These are phyloP conservation scores for Oscheius sp. DNA, from an alignment of 1,140 invertebrate genomes.

Conservation along the genomic window DNA sequence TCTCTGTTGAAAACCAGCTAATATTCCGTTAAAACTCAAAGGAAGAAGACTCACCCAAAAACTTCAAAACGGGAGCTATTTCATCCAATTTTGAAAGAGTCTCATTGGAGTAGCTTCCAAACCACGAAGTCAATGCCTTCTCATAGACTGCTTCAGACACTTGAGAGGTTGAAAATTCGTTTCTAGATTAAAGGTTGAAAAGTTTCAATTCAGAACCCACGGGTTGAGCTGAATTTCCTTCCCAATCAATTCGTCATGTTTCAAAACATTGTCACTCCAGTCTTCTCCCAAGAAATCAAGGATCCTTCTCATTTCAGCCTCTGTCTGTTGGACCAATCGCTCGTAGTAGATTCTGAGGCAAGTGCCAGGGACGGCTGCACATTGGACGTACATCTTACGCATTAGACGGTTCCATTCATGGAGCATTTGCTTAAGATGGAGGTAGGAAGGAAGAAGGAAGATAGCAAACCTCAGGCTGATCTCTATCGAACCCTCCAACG, in stretches of 20 bases:
- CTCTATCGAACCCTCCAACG: conserved; percentile 15
- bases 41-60: background rate
- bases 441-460: background rate
- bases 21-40: no score
- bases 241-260: conserved; percentile 17
- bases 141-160: background rate
- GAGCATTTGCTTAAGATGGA: conserved; percentile 1
- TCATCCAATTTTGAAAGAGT: background rate
- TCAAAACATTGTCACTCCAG: conserved; percentile 2
- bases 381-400: conserved; percentile 14
- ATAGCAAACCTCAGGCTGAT: background rate
- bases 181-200: no score
- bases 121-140: background rate
- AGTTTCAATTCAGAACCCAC: no score
- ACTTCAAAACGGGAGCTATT: background rate
- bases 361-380: conserved; percentile 4
- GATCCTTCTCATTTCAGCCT: conserved; percentile 15
- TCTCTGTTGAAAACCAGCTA: no score
- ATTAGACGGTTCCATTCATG: conserved; percentile 13
- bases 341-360: conserved; percentile 25
- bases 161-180: background rate
- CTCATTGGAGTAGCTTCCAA: background rate
- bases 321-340: conserved; percentile 9
- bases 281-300: conserved; percentile 3
- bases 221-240: conserved; percentile 8